Evolutionary conservation across 1,140 invertebrate genomes (phyloP).

Genomic region (Ptiloglossa arizonensis): DNA sequence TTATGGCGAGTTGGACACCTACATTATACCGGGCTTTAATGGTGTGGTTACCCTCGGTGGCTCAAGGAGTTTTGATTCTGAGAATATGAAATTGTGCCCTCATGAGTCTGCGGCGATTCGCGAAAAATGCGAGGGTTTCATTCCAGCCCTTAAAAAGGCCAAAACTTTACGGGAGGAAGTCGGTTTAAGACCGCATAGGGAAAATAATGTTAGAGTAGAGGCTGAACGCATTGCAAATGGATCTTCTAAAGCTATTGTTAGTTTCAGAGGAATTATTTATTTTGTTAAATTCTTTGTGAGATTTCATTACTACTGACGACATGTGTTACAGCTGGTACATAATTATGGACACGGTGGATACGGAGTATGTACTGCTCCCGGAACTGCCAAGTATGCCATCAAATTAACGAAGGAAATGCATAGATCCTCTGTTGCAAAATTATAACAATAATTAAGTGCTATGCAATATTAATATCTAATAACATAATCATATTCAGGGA

Average conservation of each 20-base stretch:
- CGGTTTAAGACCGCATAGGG: slow-evolving; percentile 90
- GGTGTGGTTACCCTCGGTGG: slow-evolving; percentile 91
- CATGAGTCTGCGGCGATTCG: slow-evolving; percentile 89
- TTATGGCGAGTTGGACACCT: slow-evolving; percentile 92
- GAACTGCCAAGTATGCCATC: slow-evolving; percentile 90
- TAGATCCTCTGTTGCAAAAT: slow-evolving; percentile 66
- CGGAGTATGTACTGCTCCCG: slow-evolving; percentile 93
- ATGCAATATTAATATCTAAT: not conserved
- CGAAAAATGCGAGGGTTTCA: slow-evolving; percentile 86
- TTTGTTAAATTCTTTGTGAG: not conserved
- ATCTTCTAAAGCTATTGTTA: slow-evolving; percentile 59
- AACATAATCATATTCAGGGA: not conserved
- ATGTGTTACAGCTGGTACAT: slow-evolving; percentile 87
- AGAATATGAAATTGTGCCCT: slow-evolving; percentile 85
- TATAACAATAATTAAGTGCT: slow-evolving; percentile 43
- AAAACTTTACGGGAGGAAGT: slow-evolving; percentile 86
- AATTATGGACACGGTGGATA: slow-evolving; percentile 97
- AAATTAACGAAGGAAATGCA: slow-evolving; percentile 84
- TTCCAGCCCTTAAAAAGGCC: slow-evolving; percentile 87
- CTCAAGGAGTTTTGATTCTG: slow-evolving; percentile 90
- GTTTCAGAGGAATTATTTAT: slow-evolving; percentile 41
- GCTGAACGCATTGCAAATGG: slow-evolving; percentile 80
- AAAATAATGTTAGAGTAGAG: slow-evolving; percentile 88
- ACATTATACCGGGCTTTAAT: slow-evolving; percentile 90
- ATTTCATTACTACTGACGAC: slow-evolving; percentile 17